A percentile compares a stretch with the other conserved stretches of the same genome.
Evolutionary conservation across 2,113 vertebrate species (phyloP).

Genomic region (Mus musculus): GRCm39 chr13:36473001-36473500

Average conservation of each 20-base stretch:
- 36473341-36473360: too few relatives aligned
- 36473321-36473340: background rate
- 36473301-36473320: background rate
- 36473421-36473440: too few relatives aligned
- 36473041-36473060: background rate
- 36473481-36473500: too few relatives aligned
- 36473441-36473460: too few relatives aligned
- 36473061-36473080: background rate
- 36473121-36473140: slow-evolving; percentile 40
- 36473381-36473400: too few relatives aligned
- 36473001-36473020: too few relatives aligned
- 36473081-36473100: background rate
- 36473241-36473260: too few relatives aligned
- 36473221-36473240: background rate
- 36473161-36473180: background rate
- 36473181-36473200: background rate
- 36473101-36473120: background rate
- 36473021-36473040: too few relatives aligned
- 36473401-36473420: too few relatives aligned
- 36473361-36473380: too few relatives aligned
- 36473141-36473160: background rate
- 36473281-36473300: background rate
- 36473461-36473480: too few relatives aligned
- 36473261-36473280: too few relatives aligned
- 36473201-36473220: background rate